Evolutionary conservation across 1,140 invertebrate species (phyloP), one percentile per base, ranked within the genome.

Genomic region (Araneus ventricosus): DNA sequence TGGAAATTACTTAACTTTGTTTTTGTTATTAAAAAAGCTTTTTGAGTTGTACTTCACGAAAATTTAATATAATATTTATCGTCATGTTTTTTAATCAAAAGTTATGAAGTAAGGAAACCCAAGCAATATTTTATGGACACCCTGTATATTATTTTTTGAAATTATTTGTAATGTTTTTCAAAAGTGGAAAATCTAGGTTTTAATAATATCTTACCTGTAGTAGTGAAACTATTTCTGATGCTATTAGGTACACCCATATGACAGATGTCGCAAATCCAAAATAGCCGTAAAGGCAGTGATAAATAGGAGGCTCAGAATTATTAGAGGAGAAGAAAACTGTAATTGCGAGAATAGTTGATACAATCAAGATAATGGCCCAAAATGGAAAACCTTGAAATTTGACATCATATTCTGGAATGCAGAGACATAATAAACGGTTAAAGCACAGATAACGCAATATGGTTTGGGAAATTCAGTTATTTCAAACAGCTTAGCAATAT

Each of bases 191-290:
- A 45, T 4, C 7, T 45, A 63, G 10, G 61, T 27, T 63, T n/a
- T 8, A 24, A 63, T 0, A 27, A 7, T n/a, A 61, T 80, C 52
- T 94, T 95, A 95, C 95, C 85, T 96, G 94, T 34, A 97, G 95
- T 39, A 97, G 95, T 89, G 96, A 96, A 94, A 97, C 96, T 90
- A 97, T 96, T 95, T 97, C 97, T 94, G 96, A 96, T 61, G 97
- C 97, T 14, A 97, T 95, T 90, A 96, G 94, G 95, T 97, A 97
- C 61, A 97, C 97, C 96, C 97, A 97, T 37, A 97, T 94, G 92
- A 97, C 96, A 34, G 97, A 96, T 24, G 96, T 95, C 8, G 96
- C 70, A 95, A 97, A 97, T 67, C 97, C 97, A 22, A 97, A 87
- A 95, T 97, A 97, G 30, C 96, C 96, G 94, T 96, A 96, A 6